A percentile compares a stretch with the other conserved stretches of the same genome.
Conservation (phyloP, 2,888 invertebrate species). For the Leptopterna dolabrata region DNA sequence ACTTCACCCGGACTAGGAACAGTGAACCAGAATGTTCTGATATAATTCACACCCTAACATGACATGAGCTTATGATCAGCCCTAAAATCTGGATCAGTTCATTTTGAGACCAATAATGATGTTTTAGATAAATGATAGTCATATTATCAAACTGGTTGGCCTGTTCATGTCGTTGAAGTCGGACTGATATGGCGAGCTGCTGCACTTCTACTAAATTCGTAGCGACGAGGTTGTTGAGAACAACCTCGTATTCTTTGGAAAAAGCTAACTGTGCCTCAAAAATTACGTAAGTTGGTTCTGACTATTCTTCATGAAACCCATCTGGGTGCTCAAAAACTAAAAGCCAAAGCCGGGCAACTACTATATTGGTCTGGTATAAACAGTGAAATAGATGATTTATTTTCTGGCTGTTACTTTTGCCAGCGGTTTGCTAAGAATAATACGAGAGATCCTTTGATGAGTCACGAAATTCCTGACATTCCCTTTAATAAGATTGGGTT, state of each 20-base stretch:
- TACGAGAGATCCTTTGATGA: neutral
- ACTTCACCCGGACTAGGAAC: neutral
- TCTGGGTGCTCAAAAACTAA: neutral
- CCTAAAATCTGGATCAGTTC: neutral
- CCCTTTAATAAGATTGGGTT: conserved; percentile 16
- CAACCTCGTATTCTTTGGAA: neutral
- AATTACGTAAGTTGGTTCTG: neutral
- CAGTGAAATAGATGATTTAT: neutral
- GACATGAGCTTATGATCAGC: neutral
- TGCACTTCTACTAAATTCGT: neutral
- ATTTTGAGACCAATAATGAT: neutral
- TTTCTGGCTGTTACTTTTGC: conserved; percentile 3
- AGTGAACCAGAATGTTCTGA: neutral
- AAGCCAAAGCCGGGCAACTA: neutral
- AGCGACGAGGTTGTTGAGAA: neutral
- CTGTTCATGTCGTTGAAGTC: neutral
- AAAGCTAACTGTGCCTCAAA: neutral
- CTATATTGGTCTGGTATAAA: neutral
- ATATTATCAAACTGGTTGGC: neutral
- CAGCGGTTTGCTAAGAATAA: neutral
- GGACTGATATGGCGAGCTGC: neutral
- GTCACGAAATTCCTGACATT: neutral
- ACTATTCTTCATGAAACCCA: neutral
- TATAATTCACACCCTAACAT: neutral
- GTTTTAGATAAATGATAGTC: no score